Evolutionary conservation across 2,888 invertebrate species (phyloP), one percentile per base, ranked within the genome.

Genomic region (Sialis fuliginosa): DNA sequence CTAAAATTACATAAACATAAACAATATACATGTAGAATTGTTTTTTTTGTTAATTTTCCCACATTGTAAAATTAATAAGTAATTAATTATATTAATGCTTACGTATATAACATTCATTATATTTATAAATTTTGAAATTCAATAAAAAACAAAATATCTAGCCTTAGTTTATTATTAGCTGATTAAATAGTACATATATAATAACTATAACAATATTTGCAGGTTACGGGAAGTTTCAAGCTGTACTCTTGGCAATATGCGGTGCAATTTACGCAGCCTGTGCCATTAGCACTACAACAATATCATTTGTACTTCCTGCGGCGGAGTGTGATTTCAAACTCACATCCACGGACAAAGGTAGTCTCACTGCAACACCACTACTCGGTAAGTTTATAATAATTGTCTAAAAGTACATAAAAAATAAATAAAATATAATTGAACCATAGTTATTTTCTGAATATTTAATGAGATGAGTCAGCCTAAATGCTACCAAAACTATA

Each of bases 201-300:
- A 22, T 22, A 22, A 22, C 22, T 22, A 22, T 22, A 22, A 22
- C 22, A 22, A 22, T 22, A 22, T 22, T 44, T 49, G 13, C 62
- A 79, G 80, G 77, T 1, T 74, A 74, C 62, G 80, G 80, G 47
- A 64, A 66, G 52, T 80, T 79, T 62, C 79, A 81, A 61, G 70
- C 69, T 59, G 60, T 72, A 50, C 66, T 81, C 42, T 62, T 80
- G 50, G 61, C 70, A 54, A 69, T 79, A 1, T 77, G 77, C 55
- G 80, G 80, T 3, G 72, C 73, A 45, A 72, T 80, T 50, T 79
- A 79, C 59, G 77, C 79, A 7, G 75, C 77, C 48, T 80, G 80
- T 58, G 79, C 80, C 3, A 73, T 81, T 54, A 79, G 74, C 52
- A 73, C 74, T 42, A 75, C 74, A 6, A 78, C 71, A 1, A 69